Conservation (phyloP, 2,888 invertebrate genomes). For the Lasioglossum pauxillum region DNA sequence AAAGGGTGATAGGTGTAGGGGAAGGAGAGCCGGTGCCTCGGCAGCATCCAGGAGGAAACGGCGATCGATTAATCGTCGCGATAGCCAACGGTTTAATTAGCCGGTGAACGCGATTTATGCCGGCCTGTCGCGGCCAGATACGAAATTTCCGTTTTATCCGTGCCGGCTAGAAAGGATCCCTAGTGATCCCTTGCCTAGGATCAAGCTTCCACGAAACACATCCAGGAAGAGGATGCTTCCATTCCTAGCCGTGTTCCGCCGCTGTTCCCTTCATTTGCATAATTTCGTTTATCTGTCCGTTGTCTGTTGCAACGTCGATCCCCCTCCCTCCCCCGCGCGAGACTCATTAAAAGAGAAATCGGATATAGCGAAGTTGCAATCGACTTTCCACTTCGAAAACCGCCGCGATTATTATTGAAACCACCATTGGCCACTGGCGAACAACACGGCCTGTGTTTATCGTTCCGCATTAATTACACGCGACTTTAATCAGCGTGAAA, state of each 20-base stretch:
- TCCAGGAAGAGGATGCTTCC: conserved; percentile 54
- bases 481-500: conserved; percentile 28
- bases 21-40: conserved; percentile 51
- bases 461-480: conserved; percentile 33
- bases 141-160: conserved; percentile 70
- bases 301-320: not conserved
- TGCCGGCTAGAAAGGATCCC: conserved; percentile 36
- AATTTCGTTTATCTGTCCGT: conserved; percentile 24
- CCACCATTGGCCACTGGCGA: not conserved
- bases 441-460: conserved; percentile 26
- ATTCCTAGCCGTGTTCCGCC: not conserved
- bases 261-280: conserved; percentile 31
- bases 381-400: conserved; percentile 29
- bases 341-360: conserved; percentile 18
- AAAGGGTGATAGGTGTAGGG: conserved; percentile 32
- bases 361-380: conserved; percentile 1
- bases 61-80: conserved; percentile 79
- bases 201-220: conserved; percentile 42
- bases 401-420: conserved; percentile 9
- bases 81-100: conserved; percentile 81
- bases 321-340: not conserved
- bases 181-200: conserved; percentile 40
- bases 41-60: conserved; percentile 66
- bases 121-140: conserved; percentile 61
- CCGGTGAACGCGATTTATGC: conserved; percentile 73